phyloP scores from a whole-genome alignment of 2,113 vertebrate species.

The Morone saxatilis region DNA sequence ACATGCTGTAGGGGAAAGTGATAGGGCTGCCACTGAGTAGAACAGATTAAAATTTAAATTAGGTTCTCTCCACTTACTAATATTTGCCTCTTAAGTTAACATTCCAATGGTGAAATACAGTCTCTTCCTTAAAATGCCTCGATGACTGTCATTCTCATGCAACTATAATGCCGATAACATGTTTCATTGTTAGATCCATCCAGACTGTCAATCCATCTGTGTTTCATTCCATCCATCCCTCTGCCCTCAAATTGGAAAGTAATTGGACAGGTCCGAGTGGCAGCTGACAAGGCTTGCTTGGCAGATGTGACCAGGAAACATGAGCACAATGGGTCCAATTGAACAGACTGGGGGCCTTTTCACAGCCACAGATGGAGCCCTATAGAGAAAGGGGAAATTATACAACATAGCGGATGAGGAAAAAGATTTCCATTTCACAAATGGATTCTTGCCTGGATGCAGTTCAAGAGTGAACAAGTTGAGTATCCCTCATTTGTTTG shows the following conservation, averaged over 20 bases:
- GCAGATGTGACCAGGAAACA: slow-evolving; percentile 79
- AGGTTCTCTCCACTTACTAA: background rate
- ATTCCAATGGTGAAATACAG: slow-evolving; percentile 2
- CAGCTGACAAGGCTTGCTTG: slow-evolving; percentile 77
- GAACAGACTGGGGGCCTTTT: slow-evolving; percentile 68
- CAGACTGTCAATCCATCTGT: slow-evolving; percentile 57
- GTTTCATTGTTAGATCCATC: slow-evolving; percentile 53
- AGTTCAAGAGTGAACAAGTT: slow-evolving; percentile 49
- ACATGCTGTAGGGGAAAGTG: background rate
- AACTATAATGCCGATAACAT: slow-evolving; percentile 20
- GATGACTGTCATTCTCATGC: slow-evolving; percentile 4
- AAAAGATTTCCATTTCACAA: slow-evolving; percentile 62
- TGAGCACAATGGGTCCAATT: slow-evolving; percentile 68
- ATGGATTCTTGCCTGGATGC: slow-evolving; percentile 65
- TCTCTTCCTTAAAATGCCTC: background rate
- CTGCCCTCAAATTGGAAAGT: slow-evolving; percentile 56
- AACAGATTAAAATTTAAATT: slow-evolving; percentile 24
- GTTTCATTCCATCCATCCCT: slow-evolving; percentile 49
- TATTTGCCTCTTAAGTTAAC: slow-evolving; percentile 7
- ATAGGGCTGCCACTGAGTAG: background rate
- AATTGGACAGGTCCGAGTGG: slow-evolving; percentile 76
- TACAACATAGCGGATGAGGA: slow-evolving; percentile 56
- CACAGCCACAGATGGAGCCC: slow-evolving; percentile 74
- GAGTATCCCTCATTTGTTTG: slow-evolving; percentile 21
- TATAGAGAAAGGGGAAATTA: slow-evolving; percentile 71